Base-by-base conservation (phyloP, 37 sponge, comb jelly and placozoan genomes). In the Bolinopsis microptera region DNA sequence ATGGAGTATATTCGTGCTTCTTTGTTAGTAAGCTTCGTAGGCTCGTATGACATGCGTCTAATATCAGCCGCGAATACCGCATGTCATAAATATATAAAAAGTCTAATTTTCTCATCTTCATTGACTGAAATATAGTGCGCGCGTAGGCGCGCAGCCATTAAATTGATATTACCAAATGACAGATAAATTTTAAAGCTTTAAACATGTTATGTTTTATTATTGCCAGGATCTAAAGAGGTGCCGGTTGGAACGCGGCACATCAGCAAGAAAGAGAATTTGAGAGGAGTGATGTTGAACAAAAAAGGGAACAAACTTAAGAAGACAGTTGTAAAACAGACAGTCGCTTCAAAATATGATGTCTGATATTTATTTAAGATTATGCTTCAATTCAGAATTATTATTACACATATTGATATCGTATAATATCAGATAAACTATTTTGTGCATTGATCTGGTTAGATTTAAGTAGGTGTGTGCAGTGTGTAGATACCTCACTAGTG, bases 221-320 rank as follows among this genome's bases (percentile, higher is more conserved):
- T 18, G 13, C 61, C 61, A 48, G 61, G 61, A 48, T 48, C 61
- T 5, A 48, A 48, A 48, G 61, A 48, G 13, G 61, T 48, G 2
- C 21, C 90, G 39, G 35, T 86, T 39, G 90, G 61, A 0, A n/a
- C 90, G 5, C 37, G 36, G 61, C 90, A 86, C 26, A 34, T 86
- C 27, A 86, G 90, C 26, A 86, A 34, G 48, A 86, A 86, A n/a
- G 90, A 86, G 35, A 86, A 86, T 38, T 36, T 86, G 38, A 9
- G 90, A 40, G 90, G 90, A 16, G 38, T 86, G 0, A 34, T 26
- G 61, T 39, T 86, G 61, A 86, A 3, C 40, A 38, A 40, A 5
- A 38, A 40, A 0, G 90, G 90, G 13, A 77, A 77, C 61, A 72
- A 72, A 21, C 26, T 72, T 8, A 72, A 72, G 75, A 72, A 72